A percentile compares a stretch with the other conserved stretches of the same genome.
These are phyloP conservation scores for Crotalus helleri DNA, from an alignment of 2,113 vertebrate genomes.

Conservation along the genomic window DNA sequence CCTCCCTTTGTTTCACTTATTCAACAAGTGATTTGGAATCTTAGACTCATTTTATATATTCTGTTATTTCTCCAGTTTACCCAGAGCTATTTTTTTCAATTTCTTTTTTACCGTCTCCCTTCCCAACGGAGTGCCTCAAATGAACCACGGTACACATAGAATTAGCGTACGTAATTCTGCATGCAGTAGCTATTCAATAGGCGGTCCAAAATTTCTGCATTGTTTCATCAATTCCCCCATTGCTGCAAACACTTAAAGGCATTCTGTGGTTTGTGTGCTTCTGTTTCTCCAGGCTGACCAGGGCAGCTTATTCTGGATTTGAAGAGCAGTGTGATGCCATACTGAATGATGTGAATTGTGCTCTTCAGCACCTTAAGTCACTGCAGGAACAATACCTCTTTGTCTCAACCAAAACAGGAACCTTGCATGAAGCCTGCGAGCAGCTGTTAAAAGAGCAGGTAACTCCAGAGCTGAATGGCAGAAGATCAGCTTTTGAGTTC, in stretches of 20 bases:
- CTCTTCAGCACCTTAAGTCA: constrained; percentile 89
- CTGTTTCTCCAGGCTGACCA: constrained; percentile 82
- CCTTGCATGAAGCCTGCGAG: constrained; percentile 93
- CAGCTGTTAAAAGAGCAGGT: constrained; percentile 97
- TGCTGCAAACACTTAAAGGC: constrained; percentile 53
- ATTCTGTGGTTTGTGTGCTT: constrained; percentile 57
- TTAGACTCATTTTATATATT: not conserved
- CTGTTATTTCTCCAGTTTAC: not conserved
- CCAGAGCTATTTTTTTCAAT: not conserved
- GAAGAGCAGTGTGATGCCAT: constrained; percentile 95
- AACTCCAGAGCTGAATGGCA: constrained; percentile 20
- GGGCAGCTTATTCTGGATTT: constrained; percentile 88
- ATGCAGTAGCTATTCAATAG: not conserved
- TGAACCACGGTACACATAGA: no score
- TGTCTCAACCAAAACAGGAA: constrained; percentile 95
- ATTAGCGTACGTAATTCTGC: not conserved
- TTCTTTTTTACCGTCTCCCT: not conserved
- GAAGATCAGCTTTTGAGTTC: not conserved
- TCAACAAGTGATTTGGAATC: not conserved
- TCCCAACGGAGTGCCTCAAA: not conserved
- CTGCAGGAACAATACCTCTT: constrained; percentile 96
- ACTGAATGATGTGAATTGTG: constrained; percentile 85
- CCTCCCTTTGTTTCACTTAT: not conserved
- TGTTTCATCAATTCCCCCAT: constrained; percentile 25
- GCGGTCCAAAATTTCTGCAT: not conserved